These are phyloP conservation scores for Dysmachus trigonus DNA, from an alignment of 2,888 invertebrate genomes.

Conservation along the genomic window DNA sequence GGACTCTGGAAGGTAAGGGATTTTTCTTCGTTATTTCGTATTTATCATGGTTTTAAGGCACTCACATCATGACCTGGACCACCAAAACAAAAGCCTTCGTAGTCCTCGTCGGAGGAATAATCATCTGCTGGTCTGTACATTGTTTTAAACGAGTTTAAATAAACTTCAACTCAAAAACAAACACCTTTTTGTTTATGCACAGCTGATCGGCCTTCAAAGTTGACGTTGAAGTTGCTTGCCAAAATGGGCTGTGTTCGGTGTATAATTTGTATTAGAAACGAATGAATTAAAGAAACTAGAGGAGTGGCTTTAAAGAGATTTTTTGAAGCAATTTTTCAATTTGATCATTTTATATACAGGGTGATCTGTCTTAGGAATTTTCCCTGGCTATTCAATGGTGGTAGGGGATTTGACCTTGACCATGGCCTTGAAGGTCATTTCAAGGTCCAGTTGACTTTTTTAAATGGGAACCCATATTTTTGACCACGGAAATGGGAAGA, in stretches of 20 bases:
- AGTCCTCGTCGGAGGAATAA: conserved; percentile 59
- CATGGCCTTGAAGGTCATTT: too few relatives aligned
- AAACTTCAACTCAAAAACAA: neutral
- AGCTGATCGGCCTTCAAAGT: neutral
- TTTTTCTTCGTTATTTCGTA: neutral
- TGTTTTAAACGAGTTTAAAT: neutral
- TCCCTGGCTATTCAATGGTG: too few relatives aligned
- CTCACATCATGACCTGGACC: conserved; percentile 47
- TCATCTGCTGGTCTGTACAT: conserved; percentile 55
- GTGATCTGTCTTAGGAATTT: too few relatives aligned
- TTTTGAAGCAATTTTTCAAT: too few relatives aligned
- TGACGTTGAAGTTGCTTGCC: neutral
- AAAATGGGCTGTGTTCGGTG: neutral
- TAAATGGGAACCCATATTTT: too few relatives aligned
- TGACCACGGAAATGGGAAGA: too few relatives aligned
- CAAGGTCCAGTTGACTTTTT: too few relatives aligned
- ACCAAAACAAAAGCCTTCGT: conserved; percentile 61
- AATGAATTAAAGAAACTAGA: too few relatives aligned
- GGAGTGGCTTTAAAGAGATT: too few relatives aligned
- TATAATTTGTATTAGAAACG: too few relatives aligned
- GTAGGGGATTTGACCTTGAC: too few relatives aligned
- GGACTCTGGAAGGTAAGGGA: neutral
- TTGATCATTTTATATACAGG: too few relatives aligned
- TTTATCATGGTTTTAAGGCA: neutral
- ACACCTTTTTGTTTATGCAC: neutral